Conservation (phyloP, 2,888 invertebrate genomes). For the Rugalucina vietnamica region DNA sequence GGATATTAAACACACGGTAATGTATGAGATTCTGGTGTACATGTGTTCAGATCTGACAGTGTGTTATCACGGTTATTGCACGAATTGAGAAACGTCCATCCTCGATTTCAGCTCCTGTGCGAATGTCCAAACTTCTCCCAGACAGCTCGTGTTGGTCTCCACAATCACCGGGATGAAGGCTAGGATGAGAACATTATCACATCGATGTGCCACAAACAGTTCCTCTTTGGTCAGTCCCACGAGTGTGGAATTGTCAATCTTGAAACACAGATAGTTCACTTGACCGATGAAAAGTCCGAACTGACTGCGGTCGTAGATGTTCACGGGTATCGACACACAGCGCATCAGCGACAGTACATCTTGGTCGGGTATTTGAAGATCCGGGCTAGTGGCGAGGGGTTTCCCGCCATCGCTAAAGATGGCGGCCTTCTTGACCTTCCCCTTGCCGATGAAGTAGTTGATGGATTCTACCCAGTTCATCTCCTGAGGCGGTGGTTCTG, state of each 20-base stretch:
- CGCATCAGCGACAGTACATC: conserved; percentile 62
- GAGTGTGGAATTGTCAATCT: conserved; percentile 60
- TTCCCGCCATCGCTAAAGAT: conserved; percentile 68
- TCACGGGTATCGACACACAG: conserved; percentile 61
- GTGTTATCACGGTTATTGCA: too few relatives aligned
- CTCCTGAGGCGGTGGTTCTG: background rate
- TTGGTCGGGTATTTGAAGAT: conserved; percentile 61
- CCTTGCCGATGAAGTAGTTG: conserved; percentile 67
- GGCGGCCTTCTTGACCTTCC: conserved; percentile 60
- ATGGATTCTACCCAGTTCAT: conserved; percentile 67
- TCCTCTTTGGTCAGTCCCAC: conserved; percentile 64
- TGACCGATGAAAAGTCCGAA: conserved; percentile 67
- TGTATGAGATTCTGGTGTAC: too few relatives aligned
- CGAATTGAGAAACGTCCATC: conserved; percentile 67
- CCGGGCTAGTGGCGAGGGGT: conserved; percentile 60
- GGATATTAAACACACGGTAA: too few relatives aligned
- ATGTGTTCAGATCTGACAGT: too few relatives aligned
- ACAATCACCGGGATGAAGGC: conserved; percentile 57
- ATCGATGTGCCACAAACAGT: conserved; percentile 66
- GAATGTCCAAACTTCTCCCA: conserved; percentile 71
- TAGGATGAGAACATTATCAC: conserved; percentile 66
- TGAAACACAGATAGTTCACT: conserved; percentile 63
- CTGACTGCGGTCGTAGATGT: conserved; percentile 58
- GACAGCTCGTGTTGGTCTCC: conserved; percentile 59
- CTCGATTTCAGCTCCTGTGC: conserved; percentile 66